phyloP scores from a whole-genome alignment of 1,140 invertebrate species.

The Eubasilissa regina region DNA sequence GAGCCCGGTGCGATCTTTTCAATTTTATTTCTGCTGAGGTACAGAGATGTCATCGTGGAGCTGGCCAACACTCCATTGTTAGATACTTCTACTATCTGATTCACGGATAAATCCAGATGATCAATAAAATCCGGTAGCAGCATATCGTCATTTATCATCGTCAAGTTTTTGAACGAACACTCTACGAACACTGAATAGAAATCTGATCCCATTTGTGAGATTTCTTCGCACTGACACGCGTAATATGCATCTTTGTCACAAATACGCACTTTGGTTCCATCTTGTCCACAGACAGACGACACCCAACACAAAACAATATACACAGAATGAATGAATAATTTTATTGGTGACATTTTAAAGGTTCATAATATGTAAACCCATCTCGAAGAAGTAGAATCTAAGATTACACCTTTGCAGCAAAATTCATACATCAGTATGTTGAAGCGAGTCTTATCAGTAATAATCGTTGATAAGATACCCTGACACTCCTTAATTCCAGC shows the following conservation, averaged over 20 bases:
- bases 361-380: neutral
- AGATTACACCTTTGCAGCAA: conserved; percentile 1
- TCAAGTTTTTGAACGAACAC: conserved; percentile 63
- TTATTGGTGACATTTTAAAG: conserved; percentile 26
- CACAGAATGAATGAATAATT: neutral
- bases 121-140: conserved; percentile 62
- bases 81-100: conserved; percentile 62
- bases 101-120: conserved; percentile 66
- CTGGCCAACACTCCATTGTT: conserved; percentile 25
- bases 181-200: conserved; percentile 63
- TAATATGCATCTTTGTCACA: conserved; percentile 33
- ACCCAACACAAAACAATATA: conserved; percentile 23
- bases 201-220: conserved; percentile 57
- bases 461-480: conserved; percentile 33
- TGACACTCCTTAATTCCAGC: conserved; percentile 6
- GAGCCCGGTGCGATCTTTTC: conserved; percentile 63
- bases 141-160: conserved; percentile 60
- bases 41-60: conserved; percentile 58
- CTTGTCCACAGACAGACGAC: conserved; percentile 3
- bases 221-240: conserved; percentile 45
- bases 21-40: conserved; percentile 68
- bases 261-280: conserved; percentile 15
- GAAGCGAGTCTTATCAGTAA: conserved; percentile 16
- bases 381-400: neutral
- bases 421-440: neutral